phyloP scores from a whole-genome alignment of 2,797 vertebrate species.

The Phoeniculus purpureus region DNA sequence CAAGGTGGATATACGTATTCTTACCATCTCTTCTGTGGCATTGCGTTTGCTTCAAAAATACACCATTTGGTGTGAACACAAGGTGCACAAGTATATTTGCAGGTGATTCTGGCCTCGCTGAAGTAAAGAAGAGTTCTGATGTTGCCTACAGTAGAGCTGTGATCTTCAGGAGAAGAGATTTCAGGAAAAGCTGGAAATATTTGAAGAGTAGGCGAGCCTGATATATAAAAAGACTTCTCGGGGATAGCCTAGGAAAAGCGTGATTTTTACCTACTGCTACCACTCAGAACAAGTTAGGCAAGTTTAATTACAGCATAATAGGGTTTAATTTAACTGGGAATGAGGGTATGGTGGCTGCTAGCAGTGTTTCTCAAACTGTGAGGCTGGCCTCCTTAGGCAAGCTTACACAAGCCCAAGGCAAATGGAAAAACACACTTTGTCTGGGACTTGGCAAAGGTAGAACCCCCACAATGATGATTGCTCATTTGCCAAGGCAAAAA shows the following conservation, averaged over 20 bases:
- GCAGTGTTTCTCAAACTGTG: slow-evolving; percentile 68
- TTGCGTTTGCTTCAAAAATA: not conserved
- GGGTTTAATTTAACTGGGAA: slow-evolving; percentile 74
- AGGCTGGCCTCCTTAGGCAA: slow-evolving; percentile 65
- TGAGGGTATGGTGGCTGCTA: slow-evolving; percentile 60
- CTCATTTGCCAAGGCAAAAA: slow-evolving; percentile 63
- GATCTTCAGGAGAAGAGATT: slow-evolving; percentile 28
- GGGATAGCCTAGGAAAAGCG: slow-evolving; percentile 6
- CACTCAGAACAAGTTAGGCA: slow-evolving; percentile 70
- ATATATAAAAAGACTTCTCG: slow-evolving; percentile 12
- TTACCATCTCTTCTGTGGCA: not conserved
- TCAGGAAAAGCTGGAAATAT: slow-evolving; percentile 10
- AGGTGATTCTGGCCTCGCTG: not conserved
- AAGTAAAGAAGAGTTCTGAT: slow-evolving; percentile 20
- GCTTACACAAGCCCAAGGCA: slow-evolving; percentile 71
- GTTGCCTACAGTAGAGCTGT: not conserved
- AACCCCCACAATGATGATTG: slow-evolving; percentile 52
- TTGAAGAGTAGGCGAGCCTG: slow-evolving; percentile 19
- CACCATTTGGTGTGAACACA: not conserved
- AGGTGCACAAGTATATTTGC: not conserved
- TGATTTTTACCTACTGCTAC: slow-evolving; percentile 55
- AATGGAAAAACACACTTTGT: slow-evolving; percentile 65
- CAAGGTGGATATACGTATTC: not conserved
- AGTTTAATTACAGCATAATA: slow-evolving; percentile 70
- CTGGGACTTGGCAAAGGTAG: slow-evolving; percentile 59